Evolutionary conservation across 2,113 vertebrate species (phyloP).

Genomic region (Eonycteris spelaea): DNA sequence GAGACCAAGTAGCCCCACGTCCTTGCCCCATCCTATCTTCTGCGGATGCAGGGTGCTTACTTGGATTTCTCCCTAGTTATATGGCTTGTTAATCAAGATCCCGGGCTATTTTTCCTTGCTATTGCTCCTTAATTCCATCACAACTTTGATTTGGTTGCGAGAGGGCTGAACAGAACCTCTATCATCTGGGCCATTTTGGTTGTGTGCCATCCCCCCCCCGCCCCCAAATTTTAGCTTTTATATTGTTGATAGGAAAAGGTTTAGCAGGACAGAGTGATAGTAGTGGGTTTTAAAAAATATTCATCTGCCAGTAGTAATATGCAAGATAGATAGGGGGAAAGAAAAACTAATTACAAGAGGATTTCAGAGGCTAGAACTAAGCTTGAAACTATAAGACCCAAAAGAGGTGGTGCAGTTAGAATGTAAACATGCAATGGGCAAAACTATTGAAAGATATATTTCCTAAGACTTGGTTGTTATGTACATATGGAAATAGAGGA

Average conservation of each 20-base stretch:
- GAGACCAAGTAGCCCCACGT: too few species aligned
- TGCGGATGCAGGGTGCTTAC: too few species aligned
- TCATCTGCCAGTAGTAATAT: background rate
- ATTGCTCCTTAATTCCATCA: too few species aligned
- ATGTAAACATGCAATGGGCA: background rate
- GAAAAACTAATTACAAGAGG: background rate
- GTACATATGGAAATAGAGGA: background rate
- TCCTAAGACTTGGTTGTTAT: background rate
- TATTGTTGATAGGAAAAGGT: background rate
- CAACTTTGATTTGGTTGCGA: too few species aligned
- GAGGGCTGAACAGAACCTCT: too few species aligned
- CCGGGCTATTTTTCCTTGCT: too few species aligned
- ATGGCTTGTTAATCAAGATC: too few species aligned
- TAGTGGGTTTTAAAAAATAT: background rate
- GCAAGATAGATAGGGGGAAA: background rate
- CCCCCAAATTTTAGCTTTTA: background rate
- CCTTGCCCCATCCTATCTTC: too few species aligned
- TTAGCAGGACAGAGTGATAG: background rate
- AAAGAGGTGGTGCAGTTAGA: background rate
- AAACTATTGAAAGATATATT: background rate
- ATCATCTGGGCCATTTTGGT: too few species aligned
- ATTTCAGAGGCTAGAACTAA: background rate
- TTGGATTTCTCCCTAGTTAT: too few species aligned
- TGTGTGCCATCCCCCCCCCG: too few species aligned
- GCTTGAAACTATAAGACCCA: background rate